These are phyloP conservation scores for Pyrochroa serraticornis DNA, from an alignment of 2,888 invertebrate species.

Conservation along the genomic window DNA sequence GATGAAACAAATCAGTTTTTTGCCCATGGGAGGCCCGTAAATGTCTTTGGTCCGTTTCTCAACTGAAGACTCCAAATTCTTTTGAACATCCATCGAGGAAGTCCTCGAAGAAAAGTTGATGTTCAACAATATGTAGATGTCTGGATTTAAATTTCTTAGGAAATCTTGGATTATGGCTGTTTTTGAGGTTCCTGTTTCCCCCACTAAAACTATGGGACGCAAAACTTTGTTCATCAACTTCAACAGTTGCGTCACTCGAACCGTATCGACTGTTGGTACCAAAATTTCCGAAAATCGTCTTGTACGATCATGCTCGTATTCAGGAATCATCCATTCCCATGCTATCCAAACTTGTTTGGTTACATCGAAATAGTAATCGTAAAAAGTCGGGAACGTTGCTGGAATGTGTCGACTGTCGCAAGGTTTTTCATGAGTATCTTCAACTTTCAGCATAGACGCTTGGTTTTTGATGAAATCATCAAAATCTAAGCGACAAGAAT, in stretches of 20 bases:
- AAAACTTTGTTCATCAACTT: conserved; percentile 75
- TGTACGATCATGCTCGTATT: conserved; percentile 73
- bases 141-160: conserved; percentile 71
- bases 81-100: conserved; percentile 88
- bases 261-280: conserved; percentile 89
- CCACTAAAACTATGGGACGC: conserved; percentile 82
- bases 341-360: conserved; percentile 76
- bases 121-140: conserved; percentile 76
- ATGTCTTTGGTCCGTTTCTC: conserved; percentile 90
- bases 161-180: conserved; percentile 88
- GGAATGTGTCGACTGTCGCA: conserved; percentile 79
- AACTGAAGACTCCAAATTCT: conserved; percentile 83
- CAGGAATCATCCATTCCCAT: conserved; percentile 81
- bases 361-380: conserved; percentile 81
- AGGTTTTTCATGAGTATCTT: conserved; percentile 69
- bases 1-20: conserved; percentile 86
- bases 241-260: conserved; percentile 79
- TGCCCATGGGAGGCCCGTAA: conserved; percentile 89
- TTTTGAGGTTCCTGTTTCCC: conserved; percentile 92
- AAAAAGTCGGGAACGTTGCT: conserved; percentile 71
- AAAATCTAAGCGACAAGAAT: conserved; percentile 72
- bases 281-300: conserved; percentile 82
- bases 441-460: conserved; percentile 68
- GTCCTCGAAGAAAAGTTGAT: conserved; percentile 93
- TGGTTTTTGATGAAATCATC: conserved; percentile 76